Evolutionary conservation across 2,888 invertebrate genomes (phyloP), one percentile per base, ranked within the genome.

Genomic region (Cosmorhoe ocellata): DNA sequence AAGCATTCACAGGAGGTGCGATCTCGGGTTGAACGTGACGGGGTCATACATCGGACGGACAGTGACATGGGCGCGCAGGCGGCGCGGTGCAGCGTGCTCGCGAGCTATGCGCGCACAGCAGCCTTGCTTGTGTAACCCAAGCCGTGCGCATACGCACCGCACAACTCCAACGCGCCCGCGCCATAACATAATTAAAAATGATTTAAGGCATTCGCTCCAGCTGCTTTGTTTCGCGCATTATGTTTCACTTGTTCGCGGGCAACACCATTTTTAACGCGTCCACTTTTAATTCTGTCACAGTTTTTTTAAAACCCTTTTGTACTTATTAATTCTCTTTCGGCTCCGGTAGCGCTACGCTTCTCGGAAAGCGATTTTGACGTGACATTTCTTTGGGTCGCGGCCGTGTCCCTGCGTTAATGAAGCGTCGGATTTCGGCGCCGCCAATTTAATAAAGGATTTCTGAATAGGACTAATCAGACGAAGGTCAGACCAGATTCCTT

Each of bases 171-270:
- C 71, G 61, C 69, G 66, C 69, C 66, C 77, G 76, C 87, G 87
- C 90, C 90, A 90, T 90, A 90, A 90, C 90, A 90, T 90, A 90
- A 90, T 90, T 90, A 90, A 90, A 90, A 90, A 89, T 90, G 90
- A 90, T 90, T 90, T 90, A 90, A 87, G 79, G 87, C 88, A 87
- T 89, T 88, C 88, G 90, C 88, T 84, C 83, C 89, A 90, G 86
- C 90, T 89, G 90, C 89, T 89, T 90, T 90, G 88, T 90, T 90
- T 90, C 89, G 87, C 90, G 90, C 90, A 82, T 90, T 87, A 87
- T 90, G 84, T 90, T 90, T 89, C 89, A 88, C 88, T 85, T 89
- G 90, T 89, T 87, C 84, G 79, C 87, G 84, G 75, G 76, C 77
- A 76, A 81, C 76, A 75, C 74, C 79, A 79, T 84, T 84, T 79